Evolutionary conservation across 2,888 invertebrate genomes (phyloP).

Genomic region (Agrotis ipsilon): DNA sequence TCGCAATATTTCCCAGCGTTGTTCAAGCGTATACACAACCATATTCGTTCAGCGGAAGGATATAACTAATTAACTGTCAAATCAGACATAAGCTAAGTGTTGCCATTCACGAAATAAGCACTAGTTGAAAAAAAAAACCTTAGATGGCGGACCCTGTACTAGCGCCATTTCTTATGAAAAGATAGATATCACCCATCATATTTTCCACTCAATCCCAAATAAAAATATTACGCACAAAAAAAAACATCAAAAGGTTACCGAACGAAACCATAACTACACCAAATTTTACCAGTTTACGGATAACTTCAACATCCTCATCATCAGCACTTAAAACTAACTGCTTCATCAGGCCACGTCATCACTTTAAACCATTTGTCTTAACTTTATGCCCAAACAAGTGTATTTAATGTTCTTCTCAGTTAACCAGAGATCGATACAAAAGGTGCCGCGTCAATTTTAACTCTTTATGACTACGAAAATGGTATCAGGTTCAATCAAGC

Average conservation of each 20-base stretch:
- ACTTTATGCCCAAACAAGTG: slow-evolving; percentile 54
- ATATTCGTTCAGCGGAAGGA: no score
- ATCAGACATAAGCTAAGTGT: no score
- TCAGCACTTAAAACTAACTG: slow-evolving; percentile 29
- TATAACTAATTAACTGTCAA: no score
- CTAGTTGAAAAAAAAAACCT: no score
- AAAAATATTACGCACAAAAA: not conserved
- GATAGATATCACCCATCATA: no score
- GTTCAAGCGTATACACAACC: no score
- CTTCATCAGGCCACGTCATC: slow-evolving; percentile 44
- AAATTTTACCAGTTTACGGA: slow-evolving; percentile 15
- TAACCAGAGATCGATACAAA: slow-evolving; percentile 56
- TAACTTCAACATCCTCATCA: slow-evolving; percentile 25
- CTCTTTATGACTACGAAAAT: slow-evolving; percentile 63
- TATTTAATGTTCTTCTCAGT: slow-evolving; percentile 56
- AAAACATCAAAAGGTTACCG: not conserved
- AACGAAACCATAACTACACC: slow-evolving; percentile 12
- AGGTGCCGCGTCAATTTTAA: slow-evolving; percentile 64
- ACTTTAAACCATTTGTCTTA: slow-evolving; percentile 26
- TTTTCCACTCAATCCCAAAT: not conserved
- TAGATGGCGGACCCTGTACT: no score
- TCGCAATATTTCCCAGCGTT: no score
- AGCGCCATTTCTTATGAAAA: no score
- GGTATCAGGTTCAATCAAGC: slow-evolving; percentile 63
- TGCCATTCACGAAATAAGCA: no score